Base-by-base conservation (phyloP, 2,888 invertebrate species). In the Saturnia pavonia region DNA sequence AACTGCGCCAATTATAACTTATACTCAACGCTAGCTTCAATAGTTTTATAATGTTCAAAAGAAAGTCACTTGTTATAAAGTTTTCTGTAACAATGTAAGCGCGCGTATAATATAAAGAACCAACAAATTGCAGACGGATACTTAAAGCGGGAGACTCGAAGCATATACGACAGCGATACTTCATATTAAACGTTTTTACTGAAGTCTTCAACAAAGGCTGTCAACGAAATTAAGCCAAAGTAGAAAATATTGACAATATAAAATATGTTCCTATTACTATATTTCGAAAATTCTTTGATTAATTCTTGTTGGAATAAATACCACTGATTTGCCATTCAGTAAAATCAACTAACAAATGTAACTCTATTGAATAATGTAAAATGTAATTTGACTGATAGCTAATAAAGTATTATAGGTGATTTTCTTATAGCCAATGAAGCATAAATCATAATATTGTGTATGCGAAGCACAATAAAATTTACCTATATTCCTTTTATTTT, bases 41-140 rank as follows among this genome's bases (percentile, higher is more conserved):
- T 40, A 65, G 63, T 65, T 65, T 40, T 76, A 48, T 72, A 72
- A 75, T 77, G 78, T 77, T 77, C 74, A 74, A 77, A 78, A 80
- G 78, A 77, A 74, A 70, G 68, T 60, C 72, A 74, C 76, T 80
- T 80, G 81, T 81, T 82, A 82, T 75, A 82, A 83, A 83, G 76
- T 84, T 82, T 80, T 76, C 73, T 76, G 72, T 79, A 75, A 80
- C 77, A 70, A 76, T 77, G 76, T 77, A 75, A 75, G 67, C 69
- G 69, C 70, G 65, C 67, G 22, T 1, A 45, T 19, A 16, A 22
- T 57, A 42, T 25, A 43, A 63, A 69, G 43, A 45, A 11, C 19
- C 22, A 48, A 68, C 34, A 48, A 68, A 54, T 65, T 65, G 65
- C 65, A 16, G 11, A 40, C 40, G 40, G 40, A 65, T 60, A 40